A percentile compares a stretch with the other conserved stretches of the same genome.
Evolutionary conservation across 2,888 invertebrate genomes (phyloP).

Genomic region (Polydrusus pterygomalis): DNA sequence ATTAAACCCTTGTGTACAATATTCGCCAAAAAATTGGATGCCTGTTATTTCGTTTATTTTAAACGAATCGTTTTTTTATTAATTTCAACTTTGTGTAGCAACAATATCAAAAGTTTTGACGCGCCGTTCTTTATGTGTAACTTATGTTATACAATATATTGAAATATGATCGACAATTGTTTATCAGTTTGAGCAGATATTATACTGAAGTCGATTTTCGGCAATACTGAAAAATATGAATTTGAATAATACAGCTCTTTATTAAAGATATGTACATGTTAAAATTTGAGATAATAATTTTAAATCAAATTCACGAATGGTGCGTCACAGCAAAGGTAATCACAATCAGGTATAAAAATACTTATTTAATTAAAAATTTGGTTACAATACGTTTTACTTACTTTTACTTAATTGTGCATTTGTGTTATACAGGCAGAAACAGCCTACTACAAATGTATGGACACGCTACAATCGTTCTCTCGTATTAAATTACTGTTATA

Average conservation of each 20-base stretch:
- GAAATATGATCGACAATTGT: background rate
- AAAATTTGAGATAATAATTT: constrained; percentile 31
- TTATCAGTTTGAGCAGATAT: background rate
- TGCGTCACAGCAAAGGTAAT: constrained; percentile 46
- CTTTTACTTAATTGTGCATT: constrained; percentile 7
- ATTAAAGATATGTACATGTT: constrained; percentile 38
- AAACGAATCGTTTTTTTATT: too few relatives aligned
- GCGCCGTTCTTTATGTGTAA: background rate
- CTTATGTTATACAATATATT: background rate
- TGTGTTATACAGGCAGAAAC: background rate
- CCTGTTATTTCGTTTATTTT: too few relatives aligned
- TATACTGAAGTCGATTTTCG: too few relatives aligned
- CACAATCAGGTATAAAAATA: constrained; percentile 34
- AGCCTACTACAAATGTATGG: too few relatives aligned
- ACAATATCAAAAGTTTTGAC: background rate
- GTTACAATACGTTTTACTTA: background rate
- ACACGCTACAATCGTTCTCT: too few relatives aligned
- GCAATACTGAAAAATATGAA: background rate
- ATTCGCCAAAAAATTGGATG: too few relatives aligned
- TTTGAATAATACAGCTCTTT: constrained; percentile 2
- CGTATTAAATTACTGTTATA: too few relatives aligned
- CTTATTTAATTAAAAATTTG: constrained; percentile 7
- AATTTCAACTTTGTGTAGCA: too few relatives aligned
- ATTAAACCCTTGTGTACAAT: too few relatives aligned
- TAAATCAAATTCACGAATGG: constrained; percentile 12